Base-by-base conservation (phyloP, 1,140 invertebrate genomes). In the Calliphora vicina region DNA sequence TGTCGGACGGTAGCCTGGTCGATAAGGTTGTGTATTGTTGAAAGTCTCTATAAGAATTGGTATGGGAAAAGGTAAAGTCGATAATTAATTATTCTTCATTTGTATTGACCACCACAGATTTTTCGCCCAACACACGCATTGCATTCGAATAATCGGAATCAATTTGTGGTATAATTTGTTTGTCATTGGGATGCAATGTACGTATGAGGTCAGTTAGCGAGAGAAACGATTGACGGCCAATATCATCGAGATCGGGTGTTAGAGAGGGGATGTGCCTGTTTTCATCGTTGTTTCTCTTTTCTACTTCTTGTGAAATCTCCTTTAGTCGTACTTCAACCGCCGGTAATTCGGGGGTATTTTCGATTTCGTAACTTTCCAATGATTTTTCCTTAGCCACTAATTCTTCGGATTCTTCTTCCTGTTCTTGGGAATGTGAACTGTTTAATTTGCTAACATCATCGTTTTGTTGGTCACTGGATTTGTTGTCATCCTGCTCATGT, bases 81-180 rank as follows among this genome's bases (percentile, higher is more conserved):
- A 25, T 23, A 67, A 67, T 23, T 9, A 67, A 23, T 25, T 67
- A 67, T 23, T 67, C 61, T 8, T 67, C 84, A 42, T 85, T 81
- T 35, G 25, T 83, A 45, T 73, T 83, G 15, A 85, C 85, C 23
- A 85, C 57, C 20, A 83, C 86, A 1, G 87, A 86, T n/a, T 86
- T 90, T 83, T 91, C 90, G 84, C 90, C 90, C 35, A 90, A 85
- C 26, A 91, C 90, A 25, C 88, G 87, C 89, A 90, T 90, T 67
- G 89, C 89, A 84, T 90, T 90, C 61, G 90, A 90, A 83, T 91
- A 91, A 83, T 90, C 88, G 12, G 88, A 90, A 82, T 91, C 90
- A 84, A 91, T 91, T 82, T 91, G 90, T 42, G 90, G 88, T 29
- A 89, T 88, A 57, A 90, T 88, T 83, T 90, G 90, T 80, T 90